phyloP scores from a whole-genome alignment of 2,888 invertebrate species.

The Harpalus rufipes region DNA sequence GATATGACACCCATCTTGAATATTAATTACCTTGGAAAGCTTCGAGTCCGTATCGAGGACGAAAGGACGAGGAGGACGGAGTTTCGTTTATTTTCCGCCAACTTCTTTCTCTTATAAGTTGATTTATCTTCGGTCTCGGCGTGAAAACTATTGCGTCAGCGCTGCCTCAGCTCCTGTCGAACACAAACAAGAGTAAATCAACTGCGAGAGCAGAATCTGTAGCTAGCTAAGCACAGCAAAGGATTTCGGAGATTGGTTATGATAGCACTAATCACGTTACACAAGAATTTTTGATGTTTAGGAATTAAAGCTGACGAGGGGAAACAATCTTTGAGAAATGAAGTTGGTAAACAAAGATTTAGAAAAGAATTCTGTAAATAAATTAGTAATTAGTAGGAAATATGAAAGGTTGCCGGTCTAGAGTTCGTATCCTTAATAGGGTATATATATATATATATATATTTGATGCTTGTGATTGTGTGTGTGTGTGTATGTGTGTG shows the following conservation, averaged over 20 bases:
- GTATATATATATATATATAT: no score
- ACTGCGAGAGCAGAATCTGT: slow-evolving; percentile 53
- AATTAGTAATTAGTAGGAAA: not conserved
- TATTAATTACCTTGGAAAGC: slow-evolving; percentile 21
- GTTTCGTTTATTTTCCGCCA: slow-evolving; percentile 59
- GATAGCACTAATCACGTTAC: slow-evolving; percentile 31
- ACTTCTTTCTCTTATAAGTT: slow-evolving; percentile 63
- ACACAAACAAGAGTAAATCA: slow-evolving; percentile 66
- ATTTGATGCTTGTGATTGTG: no score
- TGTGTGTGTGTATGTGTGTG: no score
- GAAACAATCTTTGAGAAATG: not conserved
- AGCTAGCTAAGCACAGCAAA: slow-evolving; percentile 26
- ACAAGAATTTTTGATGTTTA: not conserved
- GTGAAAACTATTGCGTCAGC: slow-evolving; percentile 67
- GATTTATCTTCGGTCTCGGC: slow-evolving; percentile 63
- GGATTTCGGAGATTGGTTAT: slow-evolving; percentile 42
- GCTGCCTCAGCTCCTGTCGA: slow-evolving; percentile 62
- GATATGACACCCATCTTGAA: slow-evolving; percentile 38
- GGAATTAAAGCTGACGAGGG: not conserved
- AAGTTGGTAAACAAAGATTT: not conserved
- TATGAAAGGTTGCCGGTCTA: no score
- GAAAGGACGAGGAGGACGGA: not conserved
- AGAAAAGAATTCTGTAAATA: not conserved
- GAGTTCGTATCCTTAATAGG: no score
- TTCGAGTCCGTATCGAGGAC: not conserved